Base-by-base conservation (phyloP, 2,888 invertebrate species). In the Cremastobaeus sp. region DNA sequence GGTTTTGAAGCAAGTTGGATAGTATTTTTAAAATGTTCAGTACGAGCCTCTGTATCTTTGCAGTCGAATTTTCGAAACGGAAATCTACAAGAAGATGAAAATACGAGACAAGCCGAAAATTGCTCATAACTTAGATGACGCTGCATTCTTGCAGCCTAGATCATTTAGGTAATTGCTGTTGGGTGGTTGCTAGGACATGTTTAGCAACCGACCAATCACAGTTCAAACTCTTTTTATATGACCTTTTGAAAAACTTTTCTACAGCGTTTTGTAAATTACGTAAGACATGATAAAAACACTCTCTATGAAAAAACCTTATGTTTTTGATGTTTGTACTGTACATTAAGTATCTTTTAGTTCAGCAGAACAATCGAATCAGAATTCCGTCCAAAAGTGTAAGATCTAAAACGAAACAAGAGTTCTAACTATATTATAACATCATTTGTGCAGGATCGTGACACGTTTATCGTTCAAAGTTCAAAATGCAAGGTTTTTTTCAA, bases 351-450 rank as follows among this genome's bases (percentile, higher is more conserved):
- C n/a, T n/a, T n/a, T n/a, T n/a, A n/a, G n/a, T n/a, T n/a, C n/a
- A n/a, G n/a, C n/a, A n/a, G n/a, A 50, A 34, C 30, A 39, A 41
- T 47, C 14, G 39, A 73, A 69, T 69, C 74, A 65, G 70, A 74
- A 70, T 43, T 74, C 74, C 74, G 74, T 74, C 74, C 74, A 70
- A 60, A 70, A 70, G 48, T 41, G 39, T 66, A 65, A 69, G 64
- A 65, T 70, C 37, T 41, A 60, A 54, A 62, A 20, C 11, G 18
- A 35, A 28, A 20, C 11, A 34, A 15, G 37, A 54, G 11, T 18
- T 21, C 34, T 39, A 34, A 39, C 11, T n/a, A n/a, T 34, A 14
- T 32, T 5, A 25, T 8, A 25, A 25, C 25, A n/a, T 6, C 5
- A 32, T 32, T 32, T 47, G 50, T 41, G 48, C 66, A 66, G 50